A percentile compares a stretch with the other conserved stretches of the same genome.
These are phyloP conservation scores for Acrossocheilus fasciatus DNA, from an alignment of 2,797 vertebrate species.

Conservation along the genomic window DNA sequence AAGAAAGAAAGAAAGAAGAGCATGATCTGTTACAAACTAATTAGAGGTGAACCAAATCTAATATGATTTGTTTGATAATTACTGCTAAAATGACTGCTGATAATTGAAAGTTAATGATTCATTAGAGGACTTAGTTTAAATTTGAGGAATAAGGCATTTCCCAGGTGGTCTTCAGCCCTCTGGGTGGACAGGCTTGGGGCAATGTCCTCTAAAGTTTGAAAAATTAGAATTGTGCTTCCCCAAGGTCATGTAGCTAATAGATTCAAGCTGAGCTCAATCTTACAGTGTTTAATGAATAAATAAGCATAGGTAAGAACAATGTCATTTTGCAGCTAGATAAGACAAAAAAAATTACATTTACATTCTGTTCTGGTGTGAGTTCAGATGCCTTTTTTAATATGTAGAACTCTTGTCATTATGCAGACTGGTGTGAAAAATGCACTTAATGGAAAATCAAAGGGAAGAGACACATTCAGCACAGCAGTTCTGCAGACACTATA, in stretches of 20 bases:
- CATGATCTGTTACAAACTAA: slow-evolving; percentile 26
- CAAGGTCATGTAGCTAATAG: slow-evolving; percentile 73
- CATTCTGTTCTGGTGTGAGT: neutral
- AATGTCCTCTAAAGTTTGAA: slow-evolving; percentile 71
- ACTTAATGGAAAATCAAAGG: neutral
- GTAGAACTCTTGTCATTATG: slow-evolving; percentile 6
- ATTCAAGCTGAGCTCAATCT: slow-evolving; percentile 61
- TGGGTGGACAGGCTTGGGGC: slow-evolving; percentile 70
- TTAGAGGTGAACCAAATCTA: slow-evolving; percentile 15
- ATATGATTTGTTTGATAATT: slow-evolving; percentile 65
- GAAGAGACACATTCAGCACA: neutral
- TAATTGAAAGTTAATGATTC: slow-evolving; percentile 79
- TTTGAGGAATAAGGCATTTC: slow-evolving; percentile 68
- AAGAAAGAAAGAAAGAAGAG: neutral
- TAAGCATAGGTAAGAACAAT: slow-evolving; percentile 23
- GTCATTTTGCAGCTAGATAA: neutral
- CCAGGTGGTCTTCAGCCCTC: slow-evolving; percentile 71
- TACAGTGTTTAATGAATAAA: slow-evolving; percentile 33
- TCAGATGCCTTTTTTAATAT: neutral
- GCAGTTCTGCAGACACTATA: neutral
- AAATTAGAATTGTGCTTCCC: slow-evolving; percentile 70
- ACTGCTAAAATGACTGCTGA: slow-evolving; percentile 66
- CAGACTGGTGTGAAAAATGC: neutral
- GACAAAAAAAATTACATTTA: neutral
- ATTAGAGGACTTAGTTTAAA: slow-evolving; percentile 63